Conservation (phyloP, 2,113 vertebrate genomes). For the Oreochromis spilurus region DNA sequence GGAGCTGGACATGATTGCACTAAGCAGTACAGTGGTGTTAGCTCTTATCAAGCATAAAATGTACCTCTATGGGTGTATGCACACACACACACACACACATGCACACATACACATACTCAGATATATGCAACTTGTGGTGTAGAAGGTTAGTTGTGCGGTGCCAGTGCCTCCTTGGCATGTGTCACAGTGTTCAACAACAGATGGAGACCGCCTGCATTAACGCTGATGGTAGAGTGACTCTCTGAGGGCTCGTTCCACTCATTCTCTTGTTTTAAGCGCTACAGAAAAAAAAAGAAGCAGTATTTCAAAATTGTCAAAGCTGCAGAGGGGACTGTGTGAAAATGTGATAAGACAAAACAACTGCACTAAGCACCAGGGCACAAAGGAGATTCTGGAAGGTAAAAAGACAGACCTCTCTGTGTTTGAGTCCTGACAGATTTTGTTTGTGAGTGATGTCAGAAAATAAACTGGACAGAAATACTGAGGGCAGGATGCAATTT, state of each 20-base stretch:
- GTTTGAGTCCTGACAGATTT: background rate
- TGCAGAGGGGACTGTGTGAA: conserved; percentile 47
- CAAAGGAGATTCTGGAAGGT: conserved; percentile 29
- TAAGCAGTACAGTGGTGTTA: background rate
- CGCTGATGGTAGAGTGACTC: conserved; percentile 54
- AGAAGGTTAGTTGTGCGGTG: background rate
- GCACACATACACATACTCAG: background rate
- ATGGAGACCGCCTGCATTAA: conserved; percentile 54
- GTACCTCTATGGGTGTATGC: background rate
- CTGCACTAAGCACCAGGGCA: background rate
- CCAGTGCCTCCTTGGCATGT: conserved; percentile 37
- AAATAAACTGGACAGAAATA: background rate
- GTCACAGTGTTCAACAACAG: background rate
- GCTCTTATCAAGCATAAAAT: background rate
- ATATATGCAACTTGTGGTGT: background rate
- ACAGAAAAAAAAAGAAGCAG: conserved; percentile 26
- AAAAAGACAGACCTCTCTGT: conserved; percentile 13
- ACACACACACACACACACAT: background rate
- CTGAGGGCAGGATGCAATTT: background rate
- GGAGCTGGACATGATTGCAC: background rate
- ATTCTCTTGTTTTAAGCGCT: conserved; percentile 36
- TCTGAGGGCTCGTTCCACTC: conserved; percentile 49
- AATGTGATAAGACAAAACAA: conserved; percentile 63
- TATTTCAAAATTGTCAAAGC: conserved; percentile 46
- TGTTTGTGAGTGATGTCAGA: background rate